Percentiles rank a stretch among this genome's conserved stretches.
Evolutionary conservation across 2,797 vertebrate species (phyloP).

Genomic region (Apogon talboti): DNA sequence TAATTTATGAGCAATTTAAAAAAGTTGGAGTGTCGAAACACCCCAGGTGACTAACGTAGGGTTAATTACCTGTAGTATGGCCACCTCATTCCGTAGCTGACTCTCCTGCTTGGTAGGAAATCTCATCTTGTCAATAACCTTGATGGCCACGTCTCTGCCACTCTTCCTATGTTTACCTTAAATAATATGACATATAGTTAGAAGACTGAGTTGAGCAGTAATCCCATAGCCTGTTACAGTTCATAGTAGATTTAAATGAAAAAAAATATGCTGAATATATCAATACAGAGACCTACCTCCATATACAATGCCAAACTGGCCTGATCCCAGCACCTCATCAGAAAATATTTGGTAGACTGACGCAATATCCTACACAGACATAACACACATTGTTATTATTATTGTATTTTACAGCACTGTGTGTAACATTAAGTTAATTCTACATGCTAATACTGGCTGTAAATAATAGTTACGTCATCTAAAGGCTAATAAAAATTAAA

Average conservation of each 20-base stretch:
- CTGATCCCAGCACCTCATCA: conserved; percentile 96
- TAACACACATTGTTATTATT: conserved; percentile 30
- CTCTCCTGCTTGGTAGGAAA: conserved; percentile 99
- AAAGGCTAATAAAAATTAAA: conserved; percentile 3
- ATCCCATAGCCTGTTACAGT: neutral
- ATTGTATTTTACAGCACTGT: conserved; percentile 22
- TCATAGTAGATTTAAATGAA: neutral
- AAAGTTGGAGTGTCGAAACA: too few relatives aligned
- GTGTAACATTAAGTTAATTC: conserved; percentile 25
- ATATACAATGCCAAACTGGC: conserved; percentile 98
- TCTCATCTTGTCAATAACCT: conserved; percentile 98
- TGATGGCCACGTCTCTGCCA: conserved; percentile 97
- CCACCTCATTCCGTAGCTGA: conserved; percentile 97
- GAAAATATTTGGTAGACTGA: conserved; percentile 98
- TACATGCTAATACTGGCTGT: conserved; percentile 19
- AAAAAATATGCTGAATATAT: neutral
- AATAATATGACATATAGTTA: neutral
- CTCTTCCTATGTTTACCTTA: conserved; percentile 97
- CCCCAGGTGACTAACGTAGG: too few relatives aligned
- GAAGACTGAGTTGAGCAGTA: neutral
- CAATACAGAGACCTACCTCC: conserved; percentile 85
- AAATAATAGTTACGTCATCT: conserved; percentile 33
- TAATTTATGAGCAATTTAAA: too few relatives aligned
- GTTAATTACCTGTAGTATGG: conserved; percentile 96
- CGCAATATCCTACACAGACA: conserved; percentile 91